Percentiles rank a stretch among this genome's conserved stretches.
Conservation (phyloP, 2,113 vertebrate species). For the Sceloporus tristichus region DNA sequence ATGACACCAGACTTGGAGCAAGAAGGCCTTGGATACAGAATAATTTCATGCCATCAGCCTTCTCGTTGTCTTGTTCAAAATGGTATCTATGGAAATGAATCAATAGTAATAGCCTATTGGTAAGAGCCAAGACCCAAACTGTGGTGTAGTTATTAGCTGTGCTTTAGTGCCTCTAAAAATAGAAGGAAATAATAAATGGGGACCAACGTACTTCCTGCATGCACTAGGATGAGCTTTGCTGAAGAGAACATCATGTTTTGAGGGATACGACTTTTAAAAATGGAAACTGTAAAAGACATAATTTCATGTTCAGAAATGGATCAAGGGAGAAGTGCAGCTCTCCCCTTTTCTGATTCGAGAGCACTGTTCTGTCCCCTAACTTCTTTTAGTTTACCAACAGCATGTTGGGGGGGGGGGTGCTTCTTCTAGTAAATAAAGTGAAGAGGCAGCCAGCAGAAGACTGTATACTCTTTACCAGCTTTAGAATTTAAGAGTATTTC, state of each 20-base stretch:
- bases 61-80: conserved; percentile 23
- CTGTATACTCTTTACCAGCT: too few relatives aligned
- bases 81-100: conserved; percentile 56
- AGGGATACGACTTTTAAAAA: conserved; percentile 18
- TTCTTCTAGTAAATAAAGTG: not conserved
- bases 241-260: conserved; percentile 27
- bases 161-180: conserved; percentile 45
- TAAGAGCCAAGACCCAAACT: conserved; percentile 27
- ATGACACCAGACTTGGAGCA: conserved; percentile 8
- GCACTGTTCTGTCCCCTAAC: not conserved
- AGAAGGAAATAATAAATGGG: conserved; percentile 10
- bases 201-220: not conserved
- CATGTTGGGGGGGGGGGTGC: accelerated
- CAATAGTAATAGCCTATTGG: not conserved
- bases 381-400: not conserved
- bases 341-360: not conserved
- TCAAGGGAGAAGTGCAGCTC: not conserved
- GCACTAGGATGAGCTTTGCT: not conserved
- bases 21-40: not conserved
- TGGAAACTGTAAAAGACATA: conserved; percentile 36
- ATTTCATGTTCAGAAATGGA: conserved; percentile 33
- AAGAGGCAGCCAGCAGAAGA: too few relatives aligned
- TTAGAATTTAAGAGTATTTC: too few relatives aligned
- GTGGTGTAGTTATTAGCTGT: conserved; percentile 32
- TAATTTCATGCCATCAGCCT: conserved; percentile 27